These are phyloP conservation scores for Lucilia sericata DNA, from an alignment of 1,140 invertebrate species.

Conservation along the genomic window DNA sequence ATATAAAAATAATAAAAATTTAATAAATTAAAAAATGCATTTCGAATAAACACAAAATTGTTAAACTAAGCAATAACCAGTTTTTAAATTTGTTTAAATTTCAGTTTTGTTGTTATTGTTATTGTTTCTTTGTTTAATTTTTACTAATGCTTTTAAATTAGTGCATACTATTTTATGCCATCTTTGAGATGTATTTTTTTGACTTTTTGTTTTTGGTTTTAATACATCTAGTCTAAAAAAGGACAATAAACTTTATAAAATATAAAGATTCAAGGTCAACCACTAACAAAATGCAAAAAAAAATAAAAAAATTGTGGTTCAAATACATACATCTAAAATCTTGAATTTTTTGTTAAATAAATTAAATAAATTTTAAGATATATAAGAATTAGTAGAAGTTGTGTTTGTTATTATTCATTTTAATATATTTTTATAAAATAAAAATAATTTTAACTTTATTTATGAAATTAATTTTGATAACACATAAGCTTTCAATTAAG, in stretches of 20 bases:
- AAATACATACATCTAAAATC: neutral
- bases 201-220: neutral
- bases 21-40: neutral
- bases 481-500: neutral
- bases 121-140: neutral
- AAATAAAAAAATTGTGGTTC: neutral
- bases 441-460: neutral
- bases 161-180: constrained; percentile 10
- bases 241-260: constrained; percentile 12
- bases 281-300: constrained; percentile 10
- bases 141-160: constrained; percentile 2
- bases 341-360: neutral
- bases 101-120: too few relatives aligned
- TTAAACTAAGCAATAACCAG: neutral
- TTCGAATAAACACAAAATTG: neutral
- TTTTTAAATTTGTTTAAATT: constrained; percentile 9
- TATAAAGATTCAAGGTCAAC: constrained; percentile 10
- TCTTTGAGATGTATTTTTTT: neutral
- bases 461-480: neutral
- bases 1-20: too few relatives aligned
- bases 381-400: constrained; percentile 4
- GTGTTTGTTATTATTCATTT: neutral
- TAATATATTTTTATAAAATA: neutral
- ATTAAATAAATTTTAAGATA: constrained; percentile 6
- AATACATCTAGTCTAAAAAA: constrained; percentile 12